These are phyloP conservation scores for Scrobipalpa atriplicella DNA, from an alignment of 2,888 invertebrate species.

Conservation along the genomic window DNA sequence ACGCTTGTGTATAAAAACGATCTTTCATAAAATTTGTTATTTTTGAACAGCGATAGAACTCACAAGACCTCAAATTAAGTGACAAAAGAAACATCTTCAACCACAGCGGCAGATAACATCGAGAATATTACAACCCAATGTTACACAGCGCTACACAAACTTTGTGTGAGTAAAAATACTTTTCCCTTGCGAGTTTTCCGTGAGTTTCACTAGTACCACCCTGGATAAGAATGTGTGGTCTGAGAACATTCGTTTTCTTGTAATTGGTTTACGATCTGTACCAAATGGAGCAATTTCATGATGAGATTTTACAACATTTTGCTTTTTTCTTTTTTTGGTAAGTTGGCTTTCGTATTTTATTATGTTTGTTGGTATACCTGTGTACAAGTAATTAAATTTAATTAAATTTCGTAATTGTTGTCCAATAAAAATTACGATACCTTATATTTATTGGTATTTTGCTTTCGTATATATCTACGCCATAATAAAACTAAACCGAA, in stretches of 20 bases:
- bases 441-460: too few relatives aligned
- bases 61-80: too few relatives aligned
- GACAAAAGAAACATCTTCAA: background rate
- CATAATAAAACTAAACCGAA: too few relatives aligned
- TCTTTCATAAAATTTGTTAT: too few relatives aligned
- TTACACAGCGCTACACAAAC: background rate
- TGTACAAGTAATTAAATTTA: too few relatives aligned
- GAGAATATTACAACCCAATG: background rate
- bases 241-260: conserved; percentile 49
- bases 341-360: background rate
- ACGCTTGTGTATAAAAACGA: too few relatives aligned
- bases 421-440: too few relatives aligned
- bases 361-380: too few relatives aligned
- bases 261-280: conserved; percentile 50
- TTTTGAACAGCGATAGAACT: too few relatives aligned
- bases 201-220: conserved; percentile 33
- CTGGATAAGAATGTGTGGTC: conserved; percentile 35
- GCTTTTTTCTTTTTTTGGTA: background rate
- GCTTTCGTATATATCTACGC: too few relatives aligned
- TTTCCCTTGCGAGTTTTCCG: conserved; percentile 3
- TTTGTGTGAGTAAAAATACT: background rate
- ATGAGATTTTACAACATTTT: conserved; percentile 26
- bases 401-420: too few relatives aligned
- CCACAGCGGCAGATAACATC: background rate
- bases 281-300: conserved; percentile 44